phyloP scores from a whole-genome alignment of 2,888 invertebrate genomes.

The Rhorus exstirpatorius region DNA sequence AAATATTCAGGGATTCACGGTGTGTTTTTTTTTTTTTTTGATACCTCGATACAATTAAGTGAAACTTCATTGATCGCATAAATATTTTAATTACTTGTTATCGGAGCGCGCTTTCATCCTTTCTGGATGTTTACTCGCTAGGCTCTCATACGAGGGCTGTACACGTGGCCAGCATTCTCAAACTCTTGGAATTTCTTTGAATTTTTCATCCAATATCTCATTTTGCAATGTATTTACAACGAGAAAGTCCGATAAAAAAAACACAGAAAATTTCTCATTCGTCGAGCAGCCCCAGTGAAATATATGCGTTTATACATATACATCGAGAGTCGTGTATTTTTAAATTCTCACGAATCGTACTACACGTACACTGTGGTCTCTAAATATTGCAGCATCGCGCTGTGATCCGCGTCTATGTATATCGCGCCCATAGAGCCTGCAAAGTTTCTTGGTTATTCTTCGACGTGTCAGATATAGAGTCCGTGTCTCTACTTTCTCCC shows the following conservation, averaged over 20 bases:
- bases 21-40: background rate
- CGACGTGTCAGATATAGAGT: slow-evolving; percentile 38
- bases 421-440: slow-evolving; percentile 15
- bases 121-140: slow-evolving; percentile 18
- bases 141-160: slow-evolving; percentile 5
- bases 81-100: slow-evolving; percentile 7
- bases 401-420: background rate
- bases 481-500: background rate
- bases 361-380: slow-evolving; percentile 20
- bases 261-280: slow-evolving; percentile 31
- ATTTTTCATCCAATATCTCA: slow-evolving; percentile 31
- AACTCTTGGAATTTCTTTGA: slow-evolving; percentile 25
- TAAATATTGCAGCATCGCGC: slow-evolving; percentile 38
- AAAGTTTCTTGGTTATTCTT: slow-evolving; percentile 40
- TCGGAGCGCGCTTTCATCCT: background rate
- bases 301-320: slow-evolving; percentile 29
- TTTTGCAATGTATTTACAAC: slow-evolving; percentile 24
- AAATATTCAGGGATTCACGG: background rate
- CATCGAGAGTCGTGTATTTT: slow-evolving; percentile 62
- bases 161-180: background rate
- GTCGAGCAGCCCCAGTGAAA: slow-evolving; percentile 23
- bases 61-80: background rate
- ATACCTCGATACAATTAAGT: background rate
- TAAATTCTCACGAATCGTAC: slow-evolving; percentile 51
- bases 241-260: slow-evolving; percentile 15